Evolutionary conservation across 1,140 invertebrate genomes (phyloP).

Genomic region (Frieseomelitta varia): DNA sequence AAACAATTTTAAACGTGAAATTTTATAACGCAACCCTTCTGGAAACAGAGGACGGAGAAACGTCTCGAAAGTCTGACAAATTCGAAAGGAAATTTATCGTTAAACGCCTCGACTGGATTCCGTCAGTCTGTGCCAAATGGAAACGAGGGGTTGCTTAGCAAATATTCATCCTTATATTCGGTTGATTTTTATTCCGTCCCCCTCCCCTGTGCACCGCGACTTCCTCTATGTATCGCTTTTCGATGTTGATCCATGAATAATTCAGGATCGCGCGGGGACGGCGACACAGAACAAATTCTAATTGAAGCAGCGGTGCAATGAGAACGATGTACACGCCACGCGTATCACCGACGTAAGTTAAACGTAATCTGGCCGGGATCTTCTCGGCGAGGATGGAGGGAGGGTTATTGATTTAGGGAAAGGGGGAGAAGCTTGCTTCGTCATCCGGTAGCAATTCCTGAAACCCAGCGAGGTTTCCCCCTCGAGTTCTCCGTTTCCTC

Average conservation of each 20-base stretch:
- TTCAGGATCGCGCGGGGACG: slow-evolving; percentile 4
- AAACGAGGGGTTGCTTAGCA: background rate
- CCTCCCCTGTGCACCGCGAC: background rate
- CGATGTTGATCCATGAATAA: slow-evolving; percentile 34
- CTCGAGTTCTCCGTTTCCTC: slow-evolving; percentile 63
- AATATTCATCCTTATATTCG: background rate
- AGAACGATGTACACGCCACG: slow-evolving; percentile 23
- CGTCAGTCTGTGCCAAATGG: background rate
- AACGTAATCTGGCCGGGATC: slow-evolving; percentile 50
- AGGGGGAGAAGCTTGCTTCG: slow-evolving; percentile 69
- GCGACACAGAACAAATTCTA: slow-evolving; percentile 41
- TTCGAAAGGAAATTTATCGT: too few relatives aligned
- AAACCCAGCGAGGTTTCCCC: slow-evolving; percentile 68
- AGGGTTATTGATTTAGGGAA: slow-evolving; percentile 74
- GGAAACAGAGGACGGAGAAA: too few relatives aligned
- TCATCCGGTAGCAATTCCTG: slow-evolving; percentile 76
- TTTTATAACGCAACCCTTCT: too few relatives aligned
- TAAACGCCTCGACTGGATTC: background rate
- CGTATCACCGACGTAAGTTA: slow-evolving; percentile 36
- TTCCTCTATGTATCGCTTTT: slow-evolving; percentile 8
- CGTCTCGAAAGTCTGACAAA: too few relatives aligned
- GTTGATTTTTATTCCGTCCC: background rate
- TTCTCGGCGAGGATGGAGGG: slow-evolving; percentile 39
- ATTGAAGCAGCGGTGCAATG: slow-evolving; percentile 12
- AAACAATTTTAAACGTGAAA: background rate